Evolutionary conservation across 2,888 invertebrate species (phyloP).

Genomic region (Caenorhabditis sulstoni): DNA sequence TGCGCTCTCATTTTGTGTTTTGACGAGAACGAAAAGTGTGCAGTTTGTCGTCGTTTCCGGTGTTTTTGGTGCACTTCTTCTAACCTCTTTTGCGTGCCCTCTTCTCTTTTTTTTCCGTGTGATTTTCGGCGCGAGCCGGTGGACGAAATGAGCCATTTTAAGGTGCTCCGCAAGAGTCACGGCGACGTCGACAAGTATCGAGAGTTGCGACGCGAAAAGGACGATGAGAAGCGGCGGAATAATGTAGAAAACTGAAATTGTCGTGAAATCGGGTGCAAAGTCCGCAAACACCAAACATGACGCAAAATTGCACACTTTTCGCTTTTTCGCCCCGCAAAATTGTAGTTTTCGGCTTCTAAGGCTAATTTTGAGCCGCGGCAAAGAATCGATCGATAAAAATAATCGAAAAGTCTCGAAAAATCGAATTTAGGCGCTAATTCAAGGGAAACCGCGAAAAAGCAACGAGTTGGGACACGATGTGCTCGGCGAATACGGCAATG

Average conservation of each 20-base stretch:
- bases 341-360: too few relatives aligned
- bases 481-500: too few relatives aligned
- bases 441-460: too few relatives aligned
- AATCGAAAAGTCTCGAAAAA: background rate
- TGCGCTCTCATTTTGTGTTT: conserved; percentile 56
- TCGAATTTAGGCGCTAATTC: background rate
- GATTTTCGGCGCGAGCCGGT: too few relatives aligned
- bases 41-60: conserved; percentile 13
- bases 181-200: conserved; percentile 32
- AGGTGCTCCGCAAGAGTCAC: conserved; percentile 41
- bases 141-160: conserved; percentile 15
- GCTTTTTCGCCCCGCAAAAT: too few relatives aligned
- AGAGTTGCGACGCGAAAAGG: conserved; percentile 37
- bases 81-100: too few relatives aligned
- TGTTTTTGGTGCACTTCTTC: conserved; percentile 6
- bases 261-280: background rate
- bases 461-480: too few relatives aligned
- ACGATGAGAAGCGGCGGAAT: conserved; percentile 34
- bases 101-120: background rate
- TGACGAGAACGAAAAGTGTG: conserved; percentile 6
- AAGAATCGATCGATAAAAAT: too few relatives aligned
- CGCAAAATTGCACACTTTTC: background rate
- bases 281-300: background rate
- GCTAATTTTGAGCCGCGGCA: too few relatives aligned
- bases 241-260: conserved; percentile 26